phyloP scores from a whole-genome alignment of 2,797 vertebrate species.

The Psittacula derbiana region DNA sequence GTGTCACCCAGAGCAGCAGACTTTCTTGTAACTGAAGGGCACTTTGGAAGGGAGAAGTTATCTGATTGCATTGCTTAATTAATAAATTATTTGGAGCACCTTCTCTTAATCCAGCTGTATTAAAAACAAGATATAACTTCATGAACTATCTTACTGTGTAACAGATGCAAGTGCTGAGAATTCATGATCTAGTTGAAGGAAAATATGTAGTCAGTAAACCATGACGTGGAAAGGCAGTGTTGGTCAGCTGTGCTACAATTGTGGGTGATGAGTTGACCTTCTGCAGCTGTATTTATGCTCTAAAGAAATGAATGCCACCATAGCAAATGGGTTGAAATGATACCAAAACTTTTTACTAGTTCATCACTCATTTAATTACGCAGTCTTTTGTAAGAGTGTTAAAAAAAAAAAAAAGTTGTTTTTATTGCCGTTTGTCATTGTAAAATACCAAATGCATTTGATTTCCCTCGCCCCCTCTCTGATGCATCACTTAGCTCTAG shows the following conservation, averaged over 20 bases:
- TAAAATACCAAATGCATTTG: neutral
- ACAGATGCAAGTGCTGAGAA: neutral
- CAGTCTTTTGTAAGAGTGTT: neutral
- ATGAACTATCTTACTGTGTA: neutral
- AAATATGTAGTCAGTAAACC: neutral
- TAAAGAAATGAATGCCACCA: neutral
- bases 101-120: neutral
- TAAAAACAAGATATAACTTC: neutral
- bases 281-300: neutral
- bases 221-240: neutral
- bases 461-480: neutral
- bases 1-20: neutral
- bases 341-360: neutral
- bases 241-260: neutral
- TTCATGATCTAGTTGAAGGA: neutral
- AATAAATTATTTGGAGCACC: neutral
- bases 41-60: neutral
- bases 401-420: neutral
- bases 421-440: neutral
- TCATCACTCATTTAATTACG: neutral
- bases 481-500: neutral
- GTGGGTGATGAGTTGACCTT: neutral
- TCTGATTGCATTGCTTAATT: neutral
- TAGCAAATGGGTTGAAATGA: neutral
- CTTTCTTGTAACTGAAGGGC: neutral